A percentile compares a stretch with the other conserved stretches of the same genome.
Conservation (phyloP, 2,797 vertebrate species). For the Chromis chromis region DNA sequence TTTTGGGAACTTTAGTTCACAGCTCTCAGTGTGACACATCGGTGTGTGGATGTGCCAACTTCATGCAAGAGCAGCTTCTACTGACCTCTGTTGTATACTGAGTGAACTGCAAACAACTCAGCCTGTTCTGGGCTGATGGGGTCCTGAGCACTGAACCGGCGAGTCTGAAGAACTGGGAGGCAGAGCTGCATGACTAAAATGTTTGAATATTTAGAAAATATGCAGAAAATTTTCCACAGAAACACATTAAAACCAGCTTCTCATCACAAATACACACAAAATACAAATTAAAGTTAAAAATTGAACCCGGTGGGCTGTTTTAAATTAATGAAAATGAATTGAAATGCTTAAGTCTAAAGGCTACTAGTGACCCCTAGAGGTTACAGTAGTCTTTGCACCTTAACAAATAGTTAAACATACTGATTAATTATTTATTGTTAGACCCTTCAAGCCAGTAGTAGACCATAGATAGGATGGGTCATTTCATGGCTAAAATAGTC, state of each 20-base stretch:
- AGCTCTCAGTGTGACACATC: conserved; percentile 13
- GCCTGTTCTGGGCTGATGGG: not conserved
- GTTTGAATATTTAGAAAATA: not conserved
- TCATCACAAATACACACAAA: not conserved
- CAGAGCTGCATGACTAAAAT: not conserved
- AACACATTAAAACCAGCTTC: not conserved
- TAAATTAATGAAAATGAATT: not conserved
- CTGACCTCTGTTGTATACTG: conserved; percentile 72
- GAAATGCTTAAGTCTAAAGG: conserved; percentile 8
- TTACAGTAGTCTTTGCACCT: conserved; percentile 5
- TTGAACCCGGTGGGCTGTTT: not conserved
- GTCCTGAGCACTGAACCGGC: not conserved
- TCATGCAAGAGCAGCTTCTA: conserved; percentile 67
- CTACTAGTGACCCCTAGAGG: conserved; percentile 29
- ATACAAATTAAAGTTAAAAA: conserved; percentile 2
- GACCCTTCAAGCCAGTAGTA: not conserved
- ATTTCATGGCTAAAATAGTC: not conserved
- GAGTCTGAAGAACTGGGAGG: not conserved
- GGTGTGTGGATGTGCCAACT: conserved; percentile 22
- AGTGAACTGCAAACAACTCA: conserved; percentile 60
- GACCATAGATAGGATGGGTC: not conserved
- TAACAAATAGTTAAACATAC: not conserved
- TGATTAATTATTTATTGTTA: conserved; percentile 5
- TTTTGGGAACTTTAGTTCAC: conserved; percentile 41
- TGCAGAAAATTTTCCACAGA: not conserved